Conservation (phyloP, 2,113 vertebrate genomes). For the Aix galericulata region DNA sequence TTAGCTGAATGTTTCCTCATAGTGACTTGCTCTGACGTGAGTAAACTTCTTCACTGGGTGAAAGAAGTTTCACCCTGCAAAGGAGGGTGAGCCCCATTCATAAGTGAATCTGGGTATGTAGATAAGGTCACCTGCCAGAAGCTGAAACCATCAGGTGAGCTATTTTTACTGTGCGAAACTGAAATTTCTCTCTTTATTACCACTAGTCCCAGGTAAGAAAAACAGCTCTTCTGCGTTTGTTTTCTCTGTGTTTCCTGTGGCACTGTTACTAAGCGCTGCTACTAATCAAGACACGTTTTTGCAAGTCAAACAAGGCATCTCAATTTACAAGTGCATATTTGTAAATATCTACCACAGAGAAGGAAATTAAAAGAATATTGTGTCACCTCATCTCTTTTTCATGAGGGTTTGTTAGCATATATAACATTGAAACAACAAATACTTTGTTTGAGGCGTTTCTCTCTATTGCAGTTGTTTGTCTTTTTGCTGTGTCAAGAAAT, state of each 20-base stretch:
- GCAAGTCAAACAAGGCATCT: neutral
- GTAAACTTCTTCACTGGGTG: neutral
- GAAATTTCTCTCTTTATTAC: neutral
- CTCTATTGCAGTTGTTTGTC: neutral
- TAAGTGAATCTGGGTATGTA: neutral
- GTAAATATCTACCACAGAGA: neutral
- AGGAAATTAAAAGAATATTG: neutral
- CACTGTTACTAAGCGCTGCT: neutral
- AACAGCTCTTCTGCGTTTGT: neutral
- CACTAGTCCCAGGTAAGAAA: neutral
- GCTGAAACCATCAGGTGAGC: neutral
- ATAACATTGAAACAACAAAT: neutral
- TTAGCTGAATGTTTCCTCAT: neutral
- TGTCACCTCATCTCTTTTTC: neutral
- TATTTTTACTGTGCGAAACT: neutral
- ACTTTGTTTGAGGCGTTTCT: neutral
- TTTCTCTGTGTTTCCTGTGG: neutral
- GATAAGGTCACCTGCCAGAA: neutral
- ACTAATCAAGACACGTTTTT: neutral
- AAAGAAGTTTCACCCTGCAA: neutral
- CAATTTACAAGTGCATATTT: neutral
- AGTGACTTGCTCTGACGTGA: accelerated
- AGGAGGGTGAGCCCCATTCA: neutral
- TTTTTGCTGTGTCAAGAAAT: neutral
- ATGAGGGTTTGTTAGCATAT: neutral